These are phyloP conservation scores for Ectropis crepuscularia DNA, from an alignment of 2,888 invertebrate genomes.

Conservation along the genomic window DNA sequence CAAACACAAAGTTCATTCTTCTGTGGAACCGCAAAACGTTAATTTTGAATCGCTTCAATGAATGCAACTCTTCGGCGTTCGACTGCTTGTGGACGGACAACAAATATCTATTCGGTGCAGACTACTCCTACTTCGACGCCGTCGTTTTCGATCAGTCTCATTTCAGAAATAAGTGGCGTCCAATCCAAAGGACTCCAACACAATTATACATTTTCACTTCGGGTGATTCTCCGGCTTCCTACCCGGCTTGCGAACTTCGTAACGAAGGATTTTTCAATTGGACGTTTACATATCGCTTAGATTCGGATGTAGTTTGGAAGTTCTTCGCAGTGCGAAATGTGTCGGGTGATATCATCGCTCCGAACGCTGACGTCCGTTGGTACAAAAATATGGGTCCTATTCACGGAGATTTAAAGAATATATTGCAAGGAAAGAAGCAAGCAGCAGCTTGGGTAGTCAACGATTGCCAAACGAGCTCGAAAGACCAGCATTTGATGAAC, in stretches of 20 bases:
- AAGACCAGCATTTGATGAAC: slow-evolving; percentile 54
- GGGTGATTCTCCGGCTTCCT: slow-evolving; percentile 52
- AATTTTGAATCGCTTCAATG: slow-evolving; percentile 20
- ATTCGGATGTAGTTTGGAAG: slow-evolving; percentile 63
- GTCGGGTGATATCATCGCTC: slow-evolving; percentile 54
- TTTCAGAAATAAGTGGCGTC: slow-evolving; percentile 40
- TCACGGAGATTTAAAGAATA: slow-evolving; percentile 41
- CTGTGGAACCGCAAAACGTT: slow-evolving; percentile 42
- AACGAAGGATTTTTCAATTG: slow-evolving; percentile 65
- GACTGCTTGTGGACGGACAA: slow-evolving; percentile 56
- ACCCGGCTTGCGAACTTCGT: slow-evolving; percentile 58
- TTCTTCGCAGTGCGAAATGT: slow-evolving; percentile 58
- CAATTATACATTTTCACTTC: slow-evolving; percentile 61
- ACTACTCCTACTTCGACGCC: slow-evolving; percentile 54
- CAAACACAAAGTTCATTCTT: slow-evolving; percentile 48
- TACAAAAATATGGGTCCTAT: slow-evolving; percentile 35
- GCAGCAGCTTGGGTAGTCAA: slow-evolving; percentile 64
- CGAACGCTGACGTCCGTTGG: slow-evolving; percentile 51
- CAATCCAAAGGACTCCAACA: slow-evolving; percentile 40
- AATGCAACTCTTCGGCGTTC: slow-evolving; percentile 44
- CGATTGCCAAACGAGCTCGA: slow-evolving; percentile 51
- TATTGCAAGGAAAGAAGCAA: slow-evolving; percentile 55
- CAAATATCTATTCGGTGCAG: slow-evolving; percentile 45
- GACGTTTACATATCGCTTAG: slow-evolving; percentile 65
- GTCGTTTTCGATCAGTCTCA: slow-evolving; percentile 52